Base-by-base conservation (phyloP, 2,797 vertebrate genomes). In the Fistularia commersonii region DNA sequence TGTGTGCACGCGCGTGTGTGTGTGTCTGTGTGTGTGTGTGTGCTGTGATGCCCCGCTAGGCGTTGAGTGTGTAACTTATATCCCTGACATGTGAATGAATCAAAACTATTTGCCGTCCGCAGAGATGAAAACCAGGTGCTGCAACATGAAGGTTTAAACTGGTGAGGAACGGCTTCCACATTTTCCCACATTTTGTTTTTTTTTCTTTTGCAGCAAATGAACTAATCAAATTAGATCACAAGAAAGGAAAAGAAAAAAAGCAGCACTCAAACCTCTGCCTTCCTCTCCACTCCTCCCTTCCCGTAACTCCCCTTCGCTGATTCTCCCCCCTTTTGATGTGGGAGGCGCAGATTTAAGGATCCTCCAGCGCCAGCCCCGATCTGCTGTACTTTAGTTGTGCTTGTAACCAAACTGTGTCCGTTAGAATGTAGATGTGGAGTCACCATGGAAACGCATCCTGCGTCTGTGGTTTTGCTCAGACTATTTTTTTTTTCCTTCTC, bases 91-190 rank as follows among this genome's bases (percentile, higher is more conserved):
- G 57, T 51, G 58, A 31, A 45, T 79, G 73, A 77, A 79, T 64
- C 74, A 57, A 63, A 77, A 77, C 70, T 86, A 74, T 87, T 72
- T 83, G 69, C 80, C 66, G 39, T 88, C 71, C 61, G 69, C 87
- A 89, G 87, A 86, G 81, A 83, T 75, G 86, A 89, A 76, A 81
- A 79, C 79, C 81, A 84, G 78, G 69, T 75, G 82, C 83, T 85
- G 80, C 82, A 83, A 53, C 87, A 86, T 44, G 87, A 89, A 64
- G 82, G 77, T 88, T 88, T 85, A 82, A 83, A 86, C 83, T 87
- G 83, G 86, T 88, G 86, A 91, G 85, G 85, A 88, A 39, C 66
- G 76, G 80, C 51, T 73, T 84, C 71, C 80, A 82, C 80, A 80
- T 76, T 73, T 61, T 75, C 70, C 60, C 72, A 64, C 68, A 64